These are phyloP conservation scores for Drosophila jambulina DNA, from an alignment of 1,140 invertebrate genomes.

Conservation along the genomic window DNA sequence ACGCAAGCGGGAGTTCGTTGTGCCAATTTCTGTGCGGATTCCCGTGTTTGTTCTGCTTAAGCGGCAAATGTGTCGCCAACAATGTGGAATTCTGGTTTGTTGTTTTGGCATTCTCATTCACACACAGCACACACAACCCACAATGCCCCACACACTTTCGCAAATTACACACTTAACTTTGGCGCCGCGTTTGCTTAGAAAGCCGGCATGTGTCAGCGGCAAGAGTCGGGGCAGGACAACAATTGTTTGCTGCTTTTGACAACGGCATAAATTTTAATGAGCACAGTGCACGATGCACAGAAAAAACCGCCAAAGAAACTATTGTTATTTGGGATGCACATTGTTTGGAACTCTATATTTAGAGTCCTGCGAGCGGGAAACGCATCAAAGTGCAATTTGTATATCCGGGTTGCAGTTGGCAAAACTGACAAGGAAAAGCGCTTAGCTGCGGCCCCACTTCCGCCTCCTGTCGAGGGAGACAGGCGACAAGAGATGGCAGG, in stretches of 20 bases:
- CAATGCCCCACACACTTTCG: conserved; percentile 55
- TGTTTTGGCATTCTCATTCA: conserved; percentile 46
- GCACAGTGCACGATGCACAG: conserved; percentile 37
- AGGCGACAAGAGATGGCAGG: conserved; percentile 22
- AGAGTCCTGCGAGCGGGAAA: conserved; percentile 29
- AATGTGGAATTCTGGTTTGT: conserved; percentile 56
- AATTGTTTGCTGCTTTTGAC: conserved; percentile 36
- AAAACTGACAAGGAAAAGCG: conserved; percentile 47
- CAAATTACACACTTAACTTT: conserved; percentile 78
- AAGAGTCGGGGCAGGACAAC: conserved; percentile 24
- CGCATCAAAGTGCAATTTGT: conserved; percentile 80
- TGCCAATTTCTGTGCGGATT: conserved; percentile 63
- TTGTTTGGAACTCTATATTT: conserved; percentile 57
- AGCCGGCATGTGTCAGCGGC: conserved; percentile 62
- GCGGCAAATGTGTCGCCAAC: conserved; percentile 68
- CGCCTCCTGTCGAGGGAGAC: conserved; percentile 45
- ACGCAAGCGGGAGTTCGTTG: conserved; percentile 65
- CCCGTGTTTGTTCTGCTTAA: conserved; percentile 34
- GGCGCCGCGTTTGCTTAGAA: conserved; percentile 55
- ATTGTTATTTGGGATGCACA: conserved; percentile 64
- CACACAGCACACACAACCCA: conserved; percentile 9
- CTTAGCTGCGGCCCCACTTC: conserved; percentile 57
- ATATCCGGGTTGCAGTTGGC: conserved; percentile 65
- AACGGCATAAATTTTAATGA: conserved; percentile 77
- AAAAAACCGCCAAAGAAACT: conserved; percentile 64